Conservation (phyloP, 2,888 invertebrate genomes). For the Pterostichus niger region DNA sequence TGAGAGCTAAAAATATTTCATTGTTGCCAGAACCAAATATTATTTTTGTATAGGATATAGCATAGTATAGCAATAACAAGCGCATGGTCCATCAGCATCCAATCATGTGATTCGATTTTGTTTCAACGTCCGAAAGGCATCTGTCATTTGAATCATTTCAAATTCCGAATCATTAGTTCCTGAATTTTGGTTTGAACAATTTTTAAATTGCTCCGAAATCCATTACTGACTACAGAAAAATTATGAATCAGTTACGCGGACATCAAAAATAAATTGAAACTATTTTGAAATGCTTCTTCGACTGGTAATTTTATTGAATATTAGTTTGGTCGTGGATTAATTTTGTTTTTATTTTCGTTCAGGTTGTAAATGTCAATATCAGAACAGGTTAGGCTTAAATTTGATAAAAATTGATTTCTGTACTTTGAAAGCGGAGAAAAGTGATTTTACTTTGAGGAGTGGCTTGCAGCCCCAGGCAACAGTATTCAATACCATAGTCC, state of each 20-base stretch:
- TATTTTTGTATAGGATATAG: constrained; percentile 43
- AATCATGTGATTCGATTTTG: constrained; percentile 55
- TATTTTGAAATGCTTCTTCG: constrained; percentile 1
- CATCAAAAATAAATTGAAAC: constrained; percentile 18
- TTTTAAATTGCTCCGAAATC: constrained; percentile 37
- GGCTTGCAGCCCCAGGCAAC: constrained; percentile 11
- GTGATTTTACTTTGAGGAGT: constrained; percentile 44
- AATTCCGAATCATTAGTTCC: constrained; percentile 57
- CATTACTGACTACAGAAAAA: constrained; percentile 17
- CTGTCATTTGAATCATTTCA: constrained; percentile 58
- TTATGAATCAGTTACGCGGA: neutral
- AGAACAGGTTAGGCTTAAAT: constrained; percentile 25
- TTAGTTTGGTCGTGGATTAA: neutral
- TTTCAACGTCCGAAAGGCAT: constrained; percentile 40
- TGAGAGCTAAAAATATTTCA: constrained; percentile 31
- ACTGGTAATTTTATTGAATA: constrained; percentile 2
- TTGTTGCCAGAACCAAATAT: constrained; percentile 45
- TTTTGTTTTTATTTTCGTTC: constrained; percentile 25
- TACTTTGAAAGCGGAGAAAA: constrained; percentile 41
- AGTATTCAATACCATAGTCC: constrained; percentile 34
- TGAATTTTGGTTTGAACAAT: constrained; percentile 36
- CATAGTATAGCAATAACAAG: constrained; percentile 36
- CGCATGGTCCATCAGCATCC: constrained; percentile 50
- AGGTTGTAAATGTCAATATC: constrained; percentile 30
- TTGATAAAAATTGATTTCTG: constrained; percentile 54